Percentiles rank a stretch among this genome's conserved stretches.
Conservation (phyloP, 2,113 vertebrate genomes). For the Mus musculus region GRCm39 chr5:128069001-128069500, state of each 20-base stretch:
- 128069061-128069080: background rate
- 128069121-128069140: background rate
- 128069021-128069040: background rate
- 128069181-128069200: background rate
- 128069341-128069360: background rate
- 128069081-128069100: background rate
- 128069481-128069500: rapidly evolving
- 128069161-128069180: background rate
- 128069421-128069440: background rate
- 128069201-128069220: background rate
- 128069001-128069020: no score
- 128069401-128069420: background rate
- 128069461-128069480: background rate
- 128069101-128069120: background rate
- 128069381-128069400: background rate
- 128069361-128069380: background rate
- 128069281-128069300: background rate
- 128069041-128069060: background rate
- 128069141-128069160: background rate
- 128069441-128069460: background rate
- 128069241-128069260: background rate
- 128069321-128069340: background rate
- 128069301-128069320: background rate
- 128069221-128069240: background rate
- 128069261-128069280: background rate